phyloP scores from a whole-genome alignment of 1,140 invertebrate species.

The Bradynema listronoti region DNA sequence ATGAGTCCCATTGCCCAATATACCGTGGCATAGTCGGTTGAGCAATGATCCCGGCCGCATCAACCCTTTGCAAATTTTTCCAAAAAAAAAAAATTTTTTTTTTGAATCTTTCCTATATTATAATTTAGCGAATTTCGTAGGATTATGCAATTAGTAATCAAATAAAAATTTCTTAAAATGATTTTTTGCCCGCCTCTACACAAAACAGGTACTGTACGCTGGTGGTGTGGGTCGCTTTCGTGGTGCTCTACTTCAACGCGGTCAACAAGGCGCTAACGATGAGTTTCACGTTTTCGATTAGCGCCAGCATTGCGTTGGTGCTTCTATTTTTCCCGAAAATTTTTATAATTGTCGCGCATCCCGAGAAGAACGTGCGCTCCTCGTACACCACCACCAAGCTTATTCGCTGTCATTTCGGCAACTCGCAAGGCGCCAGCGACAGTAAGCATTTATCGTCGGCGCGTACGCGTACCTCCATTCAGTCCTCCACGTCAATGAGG shows the following conservation, averaged over 20 bases:
- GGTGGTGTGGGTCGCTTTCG: slow-evolving; percentile 80
- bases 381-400: slow-evolving; percentile 73
- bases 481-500: no score
- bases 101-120: no score
- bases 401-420: slow-evolving; percentile 71
- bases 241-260: slow-evolving; percentile 75
- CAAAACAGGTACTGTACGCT: slow-evolving; percentile 82
- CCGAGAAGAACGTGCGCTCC: slow-evolving; percentile 72
- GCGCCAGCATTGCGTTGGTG: slow-evolving; percentile 70
- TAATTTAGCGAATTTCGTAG: no score
- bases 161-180: no score
- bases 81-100: no score
- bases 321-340: slow-evolving; percentile 74
- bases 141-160: no score
- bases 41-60: no score
- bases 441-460: slow-evolving; percentile 53
- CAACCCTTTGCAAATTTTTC: no score
- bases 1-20: no score
- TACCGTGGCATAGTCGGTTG: no score
- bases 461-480: slow-evolving; percentile 51
- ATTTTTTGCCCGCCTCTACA: no score
- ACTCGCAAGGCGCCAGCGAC: slow-evolving; percentile 51
- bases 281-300: slow-evolving; percentile 61
- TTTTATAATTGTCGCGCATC: slow-evolving; percentile 71
- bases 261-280: slow-evolving; percentile 67